Percentiles rank a stretch among this genome's conserved stretches.
These are phyloP conservation scores for Seira sanloemensis DNA, from an alignment of 2,888 invertebrate genomes.

Conservation along the genomic window DNA sequence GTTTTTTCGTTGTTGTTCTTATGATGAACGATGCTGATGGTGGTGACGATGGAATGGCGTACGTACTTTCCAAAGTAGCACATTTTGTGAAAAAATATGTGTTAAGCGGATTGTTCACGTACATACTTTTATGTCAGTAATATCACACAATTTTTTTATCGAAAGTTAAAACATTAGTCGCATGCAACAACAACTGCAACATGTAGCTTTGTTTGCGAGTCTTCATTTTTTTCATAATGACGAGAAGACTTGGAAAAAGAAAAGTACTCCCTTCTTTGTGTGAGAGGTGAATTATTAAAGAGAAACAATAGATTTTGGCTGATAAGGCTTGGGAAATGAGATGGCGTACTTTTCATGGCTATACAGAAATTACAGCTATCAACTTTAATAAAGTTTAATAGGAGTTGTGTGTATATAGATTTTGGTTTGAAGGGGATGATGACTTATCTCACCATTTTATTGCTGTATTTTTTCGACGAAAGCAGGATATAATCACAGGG, in stretches of 20 bases:
- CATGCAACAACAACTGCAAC: conserved; percentile 8
- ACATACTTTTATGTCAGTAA: conserved; percentile 30
- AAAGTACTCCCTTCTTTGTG: too few relatives aligned
- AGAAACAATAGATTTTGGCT: neutral
- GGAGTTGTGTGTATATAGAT: too few relatives aligned
- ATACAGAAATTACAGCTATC: conserved; percentile 47
- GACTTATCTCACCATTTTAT: too few relatives aligned
- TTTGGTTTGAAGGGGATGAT: too few relatives aligned
- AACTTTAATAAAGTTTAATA: conserved; percentile 11
- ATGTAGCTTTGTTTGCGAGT: neutral
- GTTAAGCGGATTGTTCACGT: too few relatives aligned
- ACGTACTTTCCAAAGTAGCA: neutral
- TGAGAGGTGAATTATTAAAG: too few relatives aligned
- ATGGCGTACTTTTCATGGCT: conserved; percentile 51
- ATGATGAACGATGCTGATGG: conserved; percentile 26
- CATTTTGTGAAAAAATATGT: neutral
- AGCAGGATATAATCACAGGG: too few relatives aligned
- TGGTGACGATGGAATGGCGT: conserved; percentile 26
- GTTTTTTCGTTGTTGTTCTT: conserved; percentile 38
- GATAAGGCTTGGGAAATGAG: conserved; percentile 23
- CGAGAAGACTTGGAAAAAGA: neutral
- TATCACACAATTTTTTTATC: conserved; percentile 1
- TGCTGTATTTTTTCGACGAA: neutral
- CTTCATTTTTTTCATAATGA: too few relatives aligned
- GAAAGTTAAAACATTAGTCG: conserved; percentile 21